Base-by-base conservation (phyloP, 2,888 invertebrate genomes). In the Phalangium opilio region DNA sequence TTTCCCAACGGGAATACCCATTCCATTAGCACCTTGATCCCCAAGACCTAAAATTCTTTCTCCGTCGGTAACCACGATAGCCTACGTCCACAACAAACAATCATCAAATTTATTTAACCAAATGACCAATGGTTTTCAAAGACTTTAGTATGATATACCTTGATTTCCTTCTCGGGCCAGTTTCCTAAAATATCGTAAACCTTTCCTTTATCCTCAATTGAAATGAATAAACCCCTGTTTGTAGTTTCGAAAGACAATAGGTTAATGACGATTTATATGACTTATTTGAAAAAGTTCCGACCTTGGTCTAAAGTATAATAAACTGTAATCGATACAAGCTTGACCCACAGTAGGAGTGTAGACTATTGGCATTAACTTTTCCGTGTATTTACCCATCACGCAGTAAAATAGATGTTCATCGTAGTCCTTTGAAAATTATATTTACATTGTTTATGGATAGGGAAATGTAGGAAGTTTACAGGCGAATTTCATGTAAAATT, bases 1-100 rank as follows among this genome's bases (percentile, higher is more conserved):
- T 70, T 98, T 99, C 54, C 98, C 98, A 38, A 95, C 81, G 1
- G 98, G 96, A 61, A 98, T 99, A 49, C 96, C 98, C 93, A 98
- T 98, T 11, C 98, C 98, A 64, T 86, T 83, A 3, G 87, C 90
- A 7, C 98, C 98, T 55, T 96, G 73, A 69, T 98, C 98, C 2
- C 98, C 98, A 45, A 98, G 73, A 3, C 98, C 98, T 47, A 99
- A 73, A 65, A 99, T 98, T 47, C 98, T 76, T 68, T 98, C 96
- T 14, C 98, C 98, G 65, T 98, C 98, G 0, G 98, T 98, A 47
- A 73, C 67, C 3, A 70, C 72, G 64, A 49, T 52, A 18, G 50
- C 49, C 50, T 52, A 38, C 2, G 34, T 34, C 32, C 10, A 45
- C 2, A 18, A 43, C 8, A 15, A 5, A 10, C 14, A 8, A 47